Evolutionary conservation across 2,888 invertebrate genomes (phyloP).

Genomic region (Pristionchus fissidentatus): DNA sequence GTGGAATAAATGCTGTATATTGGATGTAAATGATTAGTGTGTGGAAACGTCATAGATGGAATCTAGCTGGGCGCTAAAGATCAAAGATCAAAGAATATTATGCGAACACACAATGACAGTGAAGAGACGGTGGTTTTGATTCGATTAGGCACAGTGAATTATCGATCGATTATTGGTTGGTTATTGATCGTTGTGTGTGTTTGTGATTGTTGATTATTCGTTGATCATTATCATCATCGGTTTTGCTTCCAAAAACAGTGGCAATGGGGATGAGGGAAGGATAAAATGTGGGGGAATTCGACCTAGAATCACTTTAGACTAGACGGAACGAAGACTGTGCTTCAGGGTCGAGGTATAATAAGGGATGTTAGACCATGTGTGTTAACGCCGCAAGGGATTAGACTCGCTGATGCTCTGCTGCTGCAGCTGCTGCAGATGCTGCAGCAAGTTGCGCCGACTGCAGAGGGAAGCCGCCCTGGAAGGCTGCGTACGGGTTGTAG

Average conservation of each 20-base stretch:
- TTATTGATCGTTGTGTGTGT: constrained; percentile 30
- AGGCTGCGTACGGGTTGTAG: constrained; percentile 43
- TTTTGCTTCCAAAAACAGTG: not conserved
- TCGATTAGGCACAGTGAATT: not conserved
- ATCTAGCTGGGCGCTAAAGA: constrained; percentile 28
- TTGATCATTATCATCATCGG: constrained; percentile 32
- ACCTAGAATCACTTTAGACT: constrained; percentile 41
- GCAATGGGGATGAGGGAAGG: no score
- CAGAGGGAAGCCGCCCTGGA: constrained; percentile 2
- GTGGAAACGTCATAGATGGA: constrained; percentile 25
- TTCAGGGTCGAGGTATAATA: no score
- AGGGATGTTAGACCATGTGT: no score
- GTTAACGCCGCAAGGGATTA: no score
- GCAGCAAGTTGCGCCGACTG: constrained; percentile 42
- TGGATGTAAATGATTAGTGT: constrained; percentile 32
- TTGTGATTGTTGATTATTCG: constrained; percentile 8
- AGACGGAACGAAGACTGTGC: not conserved
- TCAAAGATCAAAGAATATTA: not conserved
- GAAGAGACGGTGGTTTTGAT: not conserved
- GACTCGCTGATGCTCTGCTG: constrained; percentile 40
- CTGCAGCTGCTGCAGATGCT: constrained; percentile 47
- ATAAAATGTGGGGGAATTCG: not conserved
- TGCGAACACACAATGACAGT: not conserved
- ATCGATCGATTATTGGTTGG: no score
- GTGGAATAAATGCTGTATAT: constrained; percentile 11